Percentiles rank a stretch among this genome's conserved stretches.
These are phyloP conservation scores for Neuroterus valhalla DNA, from an alignment of 1,140 invertebrate genomes.

Conservation along the genomic window DNA sequence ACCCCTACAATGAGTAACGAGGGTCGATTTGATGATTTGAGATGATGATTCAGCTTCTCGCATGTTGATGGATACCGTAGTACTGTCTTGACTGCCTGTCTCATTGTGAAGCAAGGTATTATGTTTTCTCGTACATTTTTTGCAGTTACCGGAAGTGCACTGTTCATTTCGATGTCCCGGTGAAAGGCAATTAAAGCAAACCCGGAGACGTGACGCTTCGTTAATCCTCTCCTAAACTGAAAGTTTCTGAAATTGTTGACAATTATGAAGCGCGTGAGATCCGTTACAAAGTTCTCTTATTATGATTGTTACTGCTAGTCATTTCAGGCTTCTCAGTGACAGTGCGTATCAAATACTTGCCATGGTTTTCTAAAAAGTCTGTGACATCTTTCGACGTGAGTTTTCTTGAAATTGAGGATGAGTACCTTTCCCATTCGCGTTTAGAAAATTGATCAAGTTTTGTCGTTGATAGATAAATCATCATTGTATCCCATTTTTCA, in stretches of 20 bases:
- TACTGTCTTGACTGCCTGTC: too few species aligned
- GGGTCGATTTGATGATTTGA: too few species aligned
- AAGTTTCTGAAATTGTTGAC: slow-evolving; percentile 7
- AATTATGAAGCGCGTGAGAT: slow-evolving; percentile 12
- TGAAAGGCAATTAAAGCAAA: slow-evolving; percentile 28
- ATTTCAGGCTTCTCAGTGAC: background rate
- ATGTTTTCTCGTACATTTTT: background rate
- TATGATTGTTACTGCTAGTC: background rate
- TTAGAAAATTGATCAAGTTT: too few species aligned
- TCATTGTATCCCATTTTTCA: slow-evolving; percentile 42
- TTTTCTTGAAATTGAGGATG: background rate
- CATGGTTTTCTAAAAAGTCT: slow-evolving; percentile 32
- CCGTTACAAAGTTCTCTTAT: background rate
- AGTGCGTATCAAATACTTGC: slow-evolving; percentile 30
- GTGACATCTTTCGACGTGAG: background rate
- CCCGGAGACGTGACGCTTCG: slow-evolving; percentile 9
- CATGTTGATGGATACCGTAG: too few species aligned
- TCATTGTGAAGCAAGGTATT: background rate
- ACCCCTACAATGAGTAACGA: too few species aligned
- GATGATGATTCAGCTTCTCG: too few species aligned
- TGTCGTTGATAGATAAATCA: slow-evolving; percentile 41
- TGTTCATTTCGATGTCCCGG: slow-evolving; percentile 23
- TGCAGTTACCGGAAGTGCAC: background rate
- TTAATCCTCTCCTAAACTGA: background rate
- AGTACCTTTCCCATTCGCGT: slow-evolving; percentile 46